Base-by-base conservation (phyloP, 2,888 invertebrate species). In the Pachycephus smyrnensis region DNA sequence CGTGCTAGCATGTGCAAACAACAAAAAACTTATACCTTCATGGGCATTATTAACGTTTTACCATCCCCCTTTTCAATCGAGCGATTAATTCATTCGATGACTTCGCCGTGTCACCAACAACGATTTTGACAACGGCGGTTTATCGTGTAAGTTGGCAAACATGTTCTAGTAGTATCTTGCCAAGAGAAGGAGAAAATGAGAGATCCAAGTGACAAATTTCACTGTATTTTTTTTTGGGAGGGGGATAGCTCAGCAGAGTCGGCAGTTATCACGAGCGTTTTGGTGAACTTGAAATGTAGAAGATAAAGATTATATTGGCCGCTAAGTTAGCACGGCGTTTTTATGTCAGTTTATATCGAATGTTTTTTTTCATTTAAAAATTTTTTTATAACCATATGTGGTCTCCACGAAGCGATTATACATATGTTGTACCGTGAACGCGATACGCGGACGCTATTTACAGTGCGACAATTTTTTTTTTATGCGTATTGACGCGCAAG, bases 41-140 rank as follows among this genome's bases (percentile, higher is more conserved):
- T 84, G 85, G 84, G 82, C 82, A 87, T 87, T 85, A 85, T 82
- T 76, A 76, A 40, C 73, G 37, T 32, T 68, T 23, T n/a, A 37
- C 71, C 33, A 15, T 71, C 31, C 71, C 71, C 12, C 15, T 55
- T 71, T 71, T 71, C 30, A 11, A 71, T 71, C 71, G 1, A 31
- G 31, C 31, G 31, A 71, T 71, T 32, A 31, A 30, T 9, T 71
- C 31, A 32, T 33, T 71, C 15, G 31, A 71, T 23, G 31, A 55
- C 6, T 55, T 55, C 2, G 55, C 23, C n/a, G n/a, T 23, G 55
- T 55, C 23, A 23, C 9, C 23, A 9, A 55, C 23, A 55, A 55
- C 15, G 55, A 55, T 55, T 55, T 55, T 55, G 55, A 55, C 9
- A 55, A 55, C 23, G 55, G 23, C 55, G 9, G 15, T 55, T 55